phyloP scores from a whole-genome alignment of 2,113 vertebrate genomes.

The Saccopteryx bilineata region DNA sequence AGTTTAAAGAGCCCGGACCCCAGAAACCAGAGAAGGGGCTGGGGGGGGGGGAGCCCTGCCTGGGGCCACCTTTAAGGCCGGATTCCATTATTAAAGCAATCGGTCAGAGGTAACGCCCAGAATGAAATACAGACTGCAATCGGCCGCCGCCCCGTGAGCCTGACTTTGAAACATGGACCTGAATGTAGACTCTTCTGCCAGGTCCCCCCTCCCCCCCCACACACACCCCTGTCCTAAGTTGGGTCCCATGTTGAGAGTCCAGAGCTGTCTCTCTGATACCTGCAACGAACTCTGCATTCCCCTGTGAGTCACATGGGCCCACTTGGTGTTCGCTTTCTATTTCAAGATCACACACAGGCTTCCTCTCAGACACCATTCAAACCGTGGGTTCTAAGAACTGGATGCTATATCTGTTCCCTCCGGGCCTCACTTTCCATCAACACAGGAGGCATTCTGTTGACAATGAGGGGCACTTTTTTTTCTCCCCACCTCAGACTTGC shows the following conservation, averaged over 20 bases:
- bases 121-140: not conserved
- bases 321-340: conserved; percentile 55
- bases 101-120: conserved; percentile 1
- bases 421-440: conserved; percentile 68
- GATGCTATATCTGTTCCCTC: conserved; percentile 1
- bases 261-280: conserved; percentile 40
- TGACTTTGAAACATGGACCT: not conserved
- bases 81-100: conserved; percentile 46
- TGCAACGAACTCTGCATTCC: conserved; percentile 52
- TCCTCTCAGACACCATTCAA: conserved; percentile 62
- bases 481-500: not conserved
- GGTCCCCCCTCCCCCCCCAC: not conserved
- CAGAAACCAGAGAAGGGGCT: not conserved
- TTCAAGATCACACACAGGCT: conserved; percentile 67
- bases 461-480: not conserved
- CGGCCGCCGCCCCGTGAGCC: not conserved
- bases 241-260: not conserved
- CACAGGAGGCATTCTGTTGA: not conserved
- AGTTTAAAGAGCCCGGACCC: not conserved
- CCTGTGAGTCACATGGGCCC: conserved; percentile 56
- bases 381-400: conserved; percentile 65
- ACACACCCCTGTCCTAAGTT: too few species aligned
- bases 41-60: not conserved
- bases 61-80: not conserved
- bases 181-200: rapidly evolving